Evolutionary conservation across 2,113 vertebrate species (phyloP).

Genomic region (Megaceryle torquata): DNA sequence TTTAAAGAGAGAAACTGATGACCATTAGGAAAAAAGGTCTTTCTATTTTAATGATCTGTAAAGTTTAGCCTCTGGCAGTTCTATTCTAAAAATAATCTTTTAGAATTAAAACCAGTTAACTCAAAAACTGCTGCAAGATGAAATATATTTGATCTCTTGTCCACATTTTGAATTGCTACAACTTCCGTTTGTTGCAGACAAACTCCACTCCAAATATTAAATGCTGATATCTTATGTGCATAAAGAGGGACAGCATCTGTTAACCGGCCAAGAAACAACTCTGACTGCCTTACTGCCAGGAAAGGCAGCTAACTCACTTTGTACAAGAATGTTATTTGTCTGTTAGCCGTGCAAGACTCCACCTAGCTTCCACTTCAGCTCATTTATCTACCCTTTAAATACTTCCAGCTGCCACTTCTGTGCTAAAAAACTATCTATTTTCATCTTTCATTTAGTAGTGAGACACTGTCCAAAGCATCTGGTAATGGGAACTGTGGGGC

Average conservation of each 20-base stretch:
- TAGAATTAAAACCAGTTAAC: conserved; percentile 45
- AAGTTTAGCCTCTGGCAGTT: conserved; percentile 11
- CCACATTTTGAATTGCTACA: not conserved
- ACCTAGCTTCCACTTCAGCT: conserved; percentile 29
- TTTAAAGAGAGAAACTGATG: conserved; percentile 4
- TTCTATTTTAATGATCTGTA: conserved; percentile 32
- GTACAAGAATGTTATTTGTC: not conserved
- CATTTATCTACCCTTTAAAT: conserved; percentile 49
- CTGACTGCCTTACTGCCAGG: not conserved
- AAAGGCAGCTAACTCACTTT: conserved; percentile 12
- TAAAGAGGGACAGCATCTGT: not conserved
- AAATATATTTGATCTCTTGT: not conserved
- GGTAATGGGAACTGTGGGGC: conserved; percentile 2
- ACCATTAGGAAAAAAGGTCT: conserved; percentile 1
- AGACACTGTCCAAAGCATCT: conserved; percentile 32
- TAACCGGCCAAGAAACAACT: not conserved
- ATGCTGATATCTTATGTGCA: not conserved
- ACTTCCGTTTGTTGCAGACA: not conserved
- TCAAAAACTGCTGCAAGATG: not conserved
- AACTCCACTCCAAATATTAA: not conserved
- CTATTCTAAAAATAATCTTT: conserved; percentile 20
- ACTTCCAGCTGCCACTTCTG: conserved; percentile 44
- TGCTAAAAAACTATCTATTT: conserved; percentile 28
- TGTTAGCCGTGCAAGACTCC: conserved; percentile 13
- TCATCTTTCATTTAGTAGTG: conserved; percentile 8